Evolutionary conservation across 1,140 invertebrate genomes (phyloP).

Genomic region (Panulirus ornatus): DNA sequence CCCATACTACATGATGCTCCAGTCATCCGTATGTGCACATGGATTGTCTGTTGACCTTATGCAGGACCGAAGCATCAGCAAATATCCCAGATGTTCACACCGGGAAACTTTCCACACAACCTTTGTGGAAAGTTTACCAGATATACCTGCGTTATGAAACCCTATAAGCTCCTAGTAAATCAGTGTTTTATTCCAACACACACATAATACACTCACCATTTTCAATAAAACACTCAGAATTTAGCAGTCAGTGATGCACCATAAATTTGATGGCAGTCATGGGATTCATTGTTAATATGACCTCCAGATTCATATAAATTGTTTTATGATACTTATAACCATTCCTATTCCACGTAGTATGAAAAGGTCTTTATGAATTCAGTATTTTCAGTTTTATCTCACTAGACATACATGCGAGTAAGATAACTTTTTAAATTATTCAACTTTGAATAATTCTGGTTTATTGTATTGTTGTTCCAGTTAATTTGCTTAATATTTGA

Average conservation of each 20-base stretch:
- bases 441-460: too few relatives aligned
- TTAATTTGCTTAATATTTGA: too few relatives aligned
- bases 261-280: not conserved
- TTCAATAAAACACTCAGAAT: not conserved
- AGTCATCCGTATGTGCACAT: conserved; percentile 55
- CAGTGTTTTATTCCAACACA: conserved; percentile 18
- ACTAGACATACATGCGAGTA: too few relatives aligned
- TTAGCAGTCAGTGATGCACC: conserved; percentile 13
- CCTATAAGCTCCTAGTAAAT: conserved; percentile 34
- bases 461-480: too few relatives aligned
- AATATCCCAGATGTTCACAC: conserved; percentile 25
- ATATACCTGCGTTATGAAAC: conserved; percentile 30
- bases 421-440: too few relatives aligned
- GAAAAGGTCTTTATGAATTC: too few relatives aligned
- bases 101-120: conserved; percentile 22
- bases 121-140: conserved; percentile 31
- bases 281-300: not conserved
- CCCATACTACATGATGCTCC: conserved; percentile 65
- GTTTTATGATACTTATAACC: not conserved
- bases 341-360: not conserved
- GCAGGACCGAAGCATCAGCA: conserved; percentile 55
- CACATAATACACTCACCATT: conserved; percentile 21
- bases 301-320: not conserved
- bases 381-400: too few relatives aligned
- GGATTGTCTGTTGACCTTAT: conserved; percentile 56